These are phyloP conservation scores for Sturmia bella DNA, from an alignment of 2,888 invertebrate species.

Conservation along the genomic window DNA sequence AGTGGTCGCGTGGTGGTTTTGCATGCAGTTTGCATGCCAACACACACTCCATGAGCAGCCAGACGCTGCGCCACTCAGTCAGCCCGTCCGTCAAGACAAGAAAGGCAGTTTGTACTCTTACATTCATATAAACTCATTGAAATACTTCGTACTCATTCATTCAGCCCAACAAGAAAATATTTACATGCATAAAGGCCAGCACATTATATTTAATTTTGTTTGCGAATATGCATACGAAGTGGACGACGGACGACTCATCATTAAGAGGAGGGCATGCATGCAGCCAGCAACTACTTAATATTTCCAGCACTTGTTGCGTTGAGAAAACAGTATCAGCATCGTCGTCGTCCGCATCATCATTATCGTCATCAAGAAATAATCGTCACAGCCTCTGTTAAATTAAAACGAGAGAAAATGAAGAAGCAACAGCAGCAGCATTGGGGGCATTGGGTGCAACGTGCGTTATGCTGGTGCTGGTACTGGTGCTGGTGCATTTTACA, in stretches of 20 bases:
- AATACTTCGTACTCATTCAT: constrained; percentile 30
- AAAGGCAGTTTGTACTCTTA: constrained; percentile 21
- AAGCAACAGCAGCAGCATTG: constrained; percentile 20
- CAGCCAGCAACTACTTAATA: constrained; percentile 52
- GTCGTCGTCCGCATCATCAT: constrained; percentile 63
- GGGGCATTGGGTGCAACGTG: constrained; percentile 3
- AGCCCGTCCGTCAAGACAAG: constrained; percentile 42
- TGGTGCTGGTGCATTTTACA: constrained; percentile 6
- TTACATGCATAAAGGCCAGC: constrained; percentile 28
- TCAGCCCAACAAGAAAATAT: constrained; percentile 37
- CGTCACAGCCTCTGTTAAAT: constrained; percentile 64
- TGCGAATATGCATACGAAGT: constrained; percentile 29
- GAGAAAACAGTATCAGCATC: constrained; percentile 41
- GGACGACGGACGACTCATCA: constrained; percentile 43
- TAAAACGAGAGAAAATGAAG: background rate
- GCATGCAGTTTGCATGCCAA: constrained; percentile 63
- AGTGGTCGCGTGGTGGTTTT: constrained; percentile 72
- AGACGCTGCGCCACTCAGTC: constrained; percentile 31
- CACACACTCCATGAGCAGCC: constrained; percentile 53
- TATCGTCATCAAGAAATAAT: constrained; percentile 70
- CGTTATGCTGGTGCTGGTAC: constrained; percentile 33
- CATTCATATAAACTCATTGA: constrained; percentile 16
- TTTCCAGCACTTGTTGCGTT: constrained; percentile 36
- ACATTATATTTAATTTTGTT: constrained; percentile 47
- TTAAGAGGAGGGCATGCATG: constrained; percentile 42